Conservation (phyloP, 2,888 invertebrate species). For the Andrena trimmerana region DNA sequence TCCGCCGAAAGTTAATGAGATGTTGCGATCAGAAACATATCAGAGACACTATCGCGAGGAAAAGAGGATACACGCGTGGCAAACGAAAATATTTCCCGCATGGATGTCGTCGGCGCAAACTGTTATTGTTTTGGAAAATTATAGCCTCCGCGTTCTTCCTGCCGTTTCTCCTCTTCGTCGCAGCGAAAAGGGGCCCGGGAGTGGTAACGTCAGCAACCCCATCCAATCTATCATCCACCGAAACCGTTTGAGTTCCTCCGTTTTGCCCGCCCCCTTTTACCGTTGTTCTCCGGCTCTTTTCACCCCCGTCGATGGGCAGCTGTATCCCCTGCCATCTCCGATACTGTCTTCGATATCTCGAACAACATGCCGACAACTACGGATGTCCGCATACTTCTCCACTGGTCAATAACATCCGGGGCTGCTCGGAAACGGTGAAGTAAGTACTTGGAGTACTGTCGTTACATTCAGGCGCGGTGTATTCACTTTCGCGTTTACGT, state of each 20-base stretch:
- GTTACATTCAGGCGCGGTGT: constrained; percentile 49
- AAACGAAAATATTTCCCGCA: constrained; percentile 18
- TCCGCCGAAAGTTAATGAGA: not conserved
- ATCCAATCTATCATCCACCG: constrained; percentile 62
- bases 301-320: constrained; percentile 49
- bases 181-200: constrained; percentile 3
- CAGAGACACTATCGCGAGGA: not conserved
- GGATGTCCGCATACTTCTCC: constrained; percentile 51
- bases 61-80: not conserved
- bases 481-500: constrained; percentile 37
- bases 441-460: constrained; percentile 40
- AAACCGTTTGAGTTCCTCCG: constrained; percentile 46
- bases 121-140: constrained; percentile 64
- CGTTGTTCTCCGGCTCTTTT: constrained; percentile 41
- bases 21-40: not conserved
- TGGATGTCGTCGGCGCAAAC: constrained; percentile 9
- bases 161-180: not conserved
- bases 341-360: constrained; percentile 55
- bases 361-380: constrained; percentile 50
- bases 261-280: constrained; percentile 24
- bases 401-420: constrained; percentile 67
- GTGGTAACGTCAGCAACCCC: constrained; percentile 42
- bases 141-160: constrained; percentile 39
- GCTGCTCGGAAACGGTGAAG: constrained; percentile 29
- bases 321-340: constrained; percentile 56